Evolutionary conservation across 1,140 invertebrate genomes (phyloP).

Genomic region (Cephus cinctus): DNA sequence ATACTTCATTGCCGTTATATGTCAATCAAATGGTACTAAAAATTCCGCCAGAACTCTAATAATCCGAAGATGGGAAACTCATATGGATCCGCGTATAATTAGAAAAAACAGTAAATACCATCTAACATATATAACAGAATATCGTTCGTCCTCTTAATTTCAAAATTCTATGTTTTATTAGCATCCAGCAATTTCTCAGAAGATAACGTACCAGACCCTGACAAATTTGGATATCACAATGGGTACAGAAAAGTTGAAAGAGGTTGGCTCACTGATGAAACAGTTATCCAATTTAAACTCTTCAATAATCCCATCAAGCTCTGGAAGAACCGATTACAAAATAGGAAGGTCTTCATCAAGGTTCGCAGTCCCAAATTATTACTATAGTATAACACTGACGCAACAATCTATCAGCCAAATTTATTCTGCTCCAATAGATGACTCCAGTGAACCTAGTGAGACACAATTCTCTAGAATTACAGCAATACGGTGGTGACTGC

Average conservation of each 20-base stretch:
- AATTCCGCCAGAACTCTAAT: constrained; percentile 60
- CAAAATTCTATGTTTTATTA: constrained; percentile 25
- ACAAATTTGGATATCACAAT: constrained; percentile 69
- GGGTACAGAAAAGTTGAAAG: constrained; percentile 66
- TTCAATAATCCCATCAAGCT: constrained; percentile 81
- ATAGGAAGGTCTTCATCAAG: constrained; percentile 69
- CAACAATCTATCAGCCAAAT: too few relatives aligned
- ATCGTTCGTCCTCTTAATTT: too few relatives aligned
- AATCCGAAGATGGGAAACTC: constrained; percentile 82
- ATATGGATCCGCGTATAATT: constrained; percentile 68
- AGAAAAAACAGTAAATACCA: constrained; percentile 51
- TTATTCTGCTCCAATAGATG: too few relatives aligned
- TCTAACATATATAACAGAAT: neutral
- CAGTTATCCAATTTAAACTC: constrained; percentile 84
- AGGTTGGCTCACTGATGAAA: constrained; percentile 87
- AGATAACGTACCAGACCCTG: constrained; percentile 43
- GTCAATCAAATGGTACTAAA: constrained; percentile 52
- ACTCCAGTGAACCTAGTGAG: constrained; percentile 75
- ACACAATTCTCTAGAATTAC: constrained; percentile 53
- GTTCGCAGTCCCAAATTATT: constrained; percentile 28
- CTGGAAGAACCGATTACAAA: constrained; percentile 76
- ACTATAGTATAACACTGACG: neutral
- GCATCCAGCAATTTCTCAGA: constrained; percentile 41
- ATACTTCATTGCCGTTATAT: constrained; percentile 68
- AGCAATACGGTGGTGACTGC: constrained; percentile 46